Evolutionary conservation across 2,797 vertebrate genomes (phyloP).

Genomic region (Nannoperca obscura): DNA sequence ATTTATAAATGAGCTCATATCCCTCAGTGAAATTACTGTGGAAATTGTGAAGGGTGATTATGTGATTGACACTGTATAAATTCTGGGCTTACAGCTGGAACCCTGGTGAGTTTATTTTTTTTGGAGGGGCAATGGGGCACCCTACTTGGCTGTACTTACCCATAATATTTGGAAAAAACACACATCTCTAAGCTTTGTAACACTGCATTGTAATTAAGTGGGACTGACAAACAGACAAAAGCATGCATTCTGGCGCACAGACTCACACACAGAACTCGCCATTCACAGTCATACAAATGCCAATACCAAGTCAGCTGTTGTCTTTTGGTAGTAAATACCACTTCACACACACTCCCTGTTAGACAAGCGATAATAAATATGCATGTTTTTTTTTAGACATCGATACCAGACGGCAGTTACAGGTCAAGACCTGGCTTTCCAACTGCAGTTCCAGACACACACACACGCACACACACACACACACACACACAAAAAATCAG

Average conservation of each 20-base stretch:
- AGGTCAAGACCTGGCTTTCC: not conserved
- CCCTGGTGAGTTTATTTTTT: constrained; percentile 61
- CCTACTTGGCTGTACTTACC: constrained; percentile 5
- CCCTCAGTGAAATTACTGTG: constrained; percentile 54
- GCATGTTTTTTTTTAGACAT: not conserved
- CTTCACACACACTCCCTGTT: not conserved
- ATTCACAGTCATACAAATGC: not conserved
- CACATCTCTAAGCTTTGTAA: constrained; percentile 29
- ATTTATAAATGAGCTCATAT: constrained; percentile 71
- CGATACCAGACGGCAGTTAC: not conserved
- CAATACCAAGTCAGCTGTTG: constrained; percentile 9
- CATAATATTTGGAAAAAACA: constrained; percentile 38
- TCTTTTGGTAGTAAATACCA: constrained; percentile 2
- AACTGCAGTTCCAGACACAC: not conserved
- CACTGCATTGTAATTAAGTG: constrained; percentile 15
- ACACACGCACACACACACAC: not conserved
- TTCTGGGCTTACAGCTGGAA: constrained; percentile 59
- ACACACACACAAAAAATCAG: not conserved
- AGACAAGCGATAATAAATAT: not conserved
- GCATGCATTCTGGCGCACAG: not conserved
- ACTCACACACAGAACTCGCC: not conserved
- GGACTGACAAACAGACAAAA: constrained; percentile 5
- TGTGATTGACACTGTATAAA: constrained; percentile 70
- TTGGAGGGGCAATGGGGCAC: constrained; percentile 46
- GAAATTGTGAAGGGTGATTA: constrained; percentile 64